These are phyloP conservation scores for Phyllostomus discolor DNA, from an alignment of 2,113 vertebrate genomes.

Conservation along the genomic window DNA sequence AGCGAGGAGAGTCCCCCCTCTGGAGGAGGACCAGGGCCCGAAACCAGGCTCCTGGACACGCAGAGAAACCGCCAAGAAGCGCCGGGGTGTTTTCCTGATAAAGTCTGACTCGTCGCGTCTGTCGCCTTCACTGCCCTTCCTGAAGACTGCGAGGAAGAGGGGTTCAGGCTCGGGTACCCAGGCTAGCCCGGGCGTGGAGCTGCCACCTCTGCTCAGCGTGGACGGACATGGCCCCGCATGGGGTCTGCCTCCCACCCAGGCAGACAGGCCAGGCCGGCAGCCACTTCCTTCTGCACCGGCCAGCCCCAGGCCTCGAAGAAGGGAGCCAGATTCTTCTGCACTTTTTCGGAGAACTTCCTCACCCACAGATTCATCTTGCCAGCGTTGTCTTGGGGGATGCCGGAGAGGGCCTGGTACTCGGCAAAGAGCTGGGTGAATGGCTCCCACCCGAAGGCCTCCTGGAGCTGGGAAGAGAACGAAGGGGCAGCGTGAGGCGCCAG, in stretches of 20 bases:
- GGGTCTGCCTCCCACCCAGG: conserved; percentile 83
- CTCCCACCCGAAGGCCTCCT: conserved; percentile 87
- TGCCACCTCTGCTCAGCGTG: fast-evolving
- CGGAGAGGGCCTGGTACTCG: conserved; percentile 77
- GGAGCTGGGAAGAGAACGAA: conserved; percentile 74
- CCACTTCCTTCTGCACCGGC: conserved; percentile 77
- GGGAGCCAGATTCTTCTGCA: conserved; percentile 80
- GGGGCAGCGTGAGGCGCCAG: background rate
- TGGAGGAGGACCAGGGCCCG: fast-evolving
- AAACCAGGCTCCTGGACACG: fast-evolving
- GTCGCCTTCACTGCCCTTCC: background rate
- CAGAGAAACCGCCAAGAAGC: background rate
- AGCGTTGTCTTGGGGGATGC: conserved; percentile 71
- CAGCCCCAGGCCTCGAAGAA: conserved; percentile 88
- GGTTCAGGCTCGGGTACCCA: background rate
- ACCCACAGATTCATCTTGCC: conserved; percentile 86
- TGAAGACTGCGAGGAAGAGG: background rate
- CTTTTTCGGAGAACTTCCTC: conserved; percentile 81
- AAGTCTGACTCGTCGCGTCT: background rate
- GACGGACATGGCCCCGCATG: conserved; percentile 60
- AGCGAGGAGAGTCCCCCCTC: background rate
- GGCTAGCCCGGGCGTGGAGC: too few species aligned
- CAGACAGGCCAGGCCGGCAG: conserved; percentile 75
- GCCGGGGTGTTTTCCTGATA: background rate
- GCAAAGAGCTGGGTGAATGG: conserved; percentile 82